These are phyloP conservation scores for Peromyscus leucopus DNA, from an alignment of 2,113 vertebrate genomes.

Conservation along the genomic window DNA sequence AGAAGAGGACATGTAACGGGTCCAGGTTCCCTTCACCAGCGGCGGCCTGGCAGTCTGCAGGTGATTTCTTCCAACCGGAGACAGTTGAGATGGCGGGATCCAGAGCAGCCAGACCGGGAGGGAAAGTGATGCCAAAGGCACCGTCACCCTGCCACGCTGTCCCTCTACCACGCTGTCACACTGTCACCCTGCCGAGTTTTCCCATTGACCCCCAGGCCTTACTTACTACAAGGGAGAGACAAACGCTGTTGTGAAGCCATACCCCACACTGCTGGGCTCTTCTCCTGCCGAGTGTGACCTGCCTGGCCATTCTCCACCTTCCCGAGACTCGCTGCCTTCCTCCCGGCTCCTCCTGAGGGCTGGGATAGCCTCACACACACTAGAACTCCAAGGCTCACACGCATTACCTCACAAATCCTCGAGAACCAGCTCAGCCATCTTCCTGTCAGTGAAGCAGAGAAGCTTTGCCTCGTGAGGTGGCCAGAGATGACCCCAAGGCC, in stretches of 20 bases:
- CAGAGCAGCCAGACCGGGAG: neutral
- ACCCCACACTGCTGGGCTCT: neutral
- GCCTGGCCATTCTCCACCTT: neutral
- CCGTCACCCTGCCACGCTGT: neutral
- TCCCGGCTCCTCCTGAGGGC: neutral
- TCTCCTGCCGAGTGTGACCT: neutral
- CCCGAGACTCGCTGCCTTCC: too few species aligned
- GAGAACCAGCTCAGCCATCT: neutral
- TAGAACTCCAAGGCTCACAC: neutral
- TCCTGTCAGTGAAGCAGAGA: neutral
- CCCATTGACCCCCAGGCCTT: accelerated
- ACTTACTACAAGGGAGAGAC: too few species aligned
- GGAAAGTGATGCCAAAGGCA: neutral
- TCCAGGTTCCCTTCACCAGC: neutral
- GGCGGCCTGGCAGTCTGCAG: accelerated
- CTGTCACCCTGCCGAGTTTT: too few species aligned
- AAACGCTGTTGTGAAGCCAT: neutral
- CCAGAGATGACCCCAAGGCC: neutral
- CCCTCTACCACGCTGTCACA: too few species aligned
- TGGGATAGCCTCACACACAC: accelerated
- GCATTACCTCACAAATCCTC: neutral
- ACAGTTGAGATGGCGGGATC: neutral
- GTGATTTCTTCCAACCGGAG: neutral
- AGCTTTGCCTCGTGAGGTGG: neutral
- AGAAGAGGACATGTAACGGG: too few species aligned